Base-by-base conservation (phyloP, 2,888 invertebrate species). In the Cloeon dipterum region DNA sequence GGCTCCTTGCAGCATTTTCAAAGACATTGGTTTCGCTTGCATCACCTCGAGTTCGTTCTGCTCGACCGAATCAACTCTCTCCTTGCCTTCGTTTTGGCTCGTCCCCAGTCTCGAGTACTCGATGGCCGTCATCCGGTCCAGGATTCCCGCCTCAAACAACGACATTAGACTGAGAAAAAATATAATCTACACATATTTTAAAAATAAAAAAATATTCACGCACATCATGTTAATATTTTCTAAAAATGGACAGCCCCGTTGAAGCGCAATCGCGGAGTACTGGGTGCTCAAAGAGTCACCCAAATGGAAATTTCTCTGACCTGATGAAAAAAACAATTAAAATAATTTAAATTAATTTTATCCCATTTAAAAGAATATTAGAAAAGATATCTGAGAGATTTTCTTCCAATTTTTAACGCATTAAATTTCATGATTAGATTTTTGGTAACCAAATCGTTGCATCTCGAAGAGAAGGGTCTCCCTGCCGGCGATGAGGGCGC, bases 391-490 rank as follows among this genome's bases (percentile, higher is more conserved):
- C n/a, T n/a, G n/a, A n/a, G n/a, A n/a, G n/a, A n/a, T n/a, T n/a
- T n/a, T n/a, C n/a, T n/a, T n/a, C n/a, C n/a, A n/a, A n/a, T n/a
- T n/a, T n/a, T 39, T 46, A n/a, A n/a, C n/a, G n/a, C n/a, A n/a
- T n/a, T n/a, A n/a, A n/a, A n/a, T n/a, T n/a, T n/a, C n/a, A n/a
- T 58, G n/a, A n/a, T n/a, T n/a, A n/a, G n/a, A n/a, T n/a, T n/a
- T n/a, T n/a, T n/a, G n/a, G n/a, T n/a, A n/a, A 72, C 77, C 77
- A 53, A 74, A 75, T 56, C 74, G 61, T 49, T 73, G 73, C 36
- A 74, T 74, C 49, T 78, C 76, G 44, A 75, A 78, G 50, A 65
- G 75, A 5, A 78, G 59, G 0, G 78, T 78, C 52, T 78, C 78
- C 34, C 78, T 54, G 2, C 78, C 78, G 0, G 73, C 78, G 29